Conservation (phyloP, 2,888 invertebrate genomes). For the Tachystola acroxantha region DNA sequence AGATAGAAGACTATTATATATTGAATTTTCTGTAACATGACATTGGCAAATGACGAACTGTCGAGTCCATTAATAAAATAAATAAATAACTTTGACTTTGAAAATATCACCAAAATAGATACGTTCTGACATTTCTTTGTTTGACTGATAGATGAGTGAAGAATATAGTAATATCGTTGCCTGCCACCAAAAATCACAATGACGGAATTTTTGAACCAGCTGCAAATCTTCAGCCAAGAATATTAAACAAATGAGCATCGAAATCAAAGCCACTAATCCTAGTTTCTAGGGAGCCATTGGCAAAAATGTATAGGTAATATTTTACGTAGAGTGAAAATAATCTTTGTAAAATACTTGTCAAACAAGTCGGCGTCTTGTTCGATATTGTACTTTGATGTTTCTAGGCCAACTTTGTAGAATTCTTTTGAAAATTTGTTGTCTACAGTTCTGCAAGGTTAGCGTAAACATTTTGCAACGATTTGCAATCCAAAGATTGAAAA, state of each 20-base stretch:
- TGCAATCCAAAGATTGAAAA: no score
- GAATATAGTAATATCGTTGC: no score
- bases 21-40: no score
- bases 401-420: slow-evolving; percentile 15
- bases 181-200: no score
- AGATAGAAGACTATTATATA: no score
- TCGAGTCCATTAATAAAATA: no score
- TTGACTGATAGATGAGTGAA: no score
- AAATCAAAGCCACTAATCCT: slow-evolving; percentile 9
- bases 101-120: no score
- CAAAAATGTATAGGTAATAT: slow-evolving; percentile 10
- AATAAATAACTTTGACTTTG: no score
- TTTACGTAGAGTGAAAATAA: slow-evolving; percentile 21
- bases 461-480: background rate
- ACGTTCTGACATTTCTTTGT: no score
- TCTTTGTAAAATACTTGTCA: slow-evolving; percentile 34
- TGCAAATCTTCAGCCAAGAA: slow-evolving; percentile 19
- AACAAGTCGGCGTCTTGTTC: slow-evolving; percentile 23
- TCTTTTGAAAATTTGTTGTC: slow-evolving; percentile 26
- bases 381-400: slow-evolving; percentile 30
- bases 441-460: slow-evolving; percentile 25
- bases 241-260: slow-evolving; percentile 21
- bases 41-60: no score
- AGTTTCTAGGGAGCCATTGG: background rate
- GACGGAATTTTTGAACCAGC: no score